A percentile compares a stretch with the other conserved stretches of the same genome.
Conservation (phyloP, 2,888 invertebrate genomes). For the Dromius quadrimaculatus region DNA sequence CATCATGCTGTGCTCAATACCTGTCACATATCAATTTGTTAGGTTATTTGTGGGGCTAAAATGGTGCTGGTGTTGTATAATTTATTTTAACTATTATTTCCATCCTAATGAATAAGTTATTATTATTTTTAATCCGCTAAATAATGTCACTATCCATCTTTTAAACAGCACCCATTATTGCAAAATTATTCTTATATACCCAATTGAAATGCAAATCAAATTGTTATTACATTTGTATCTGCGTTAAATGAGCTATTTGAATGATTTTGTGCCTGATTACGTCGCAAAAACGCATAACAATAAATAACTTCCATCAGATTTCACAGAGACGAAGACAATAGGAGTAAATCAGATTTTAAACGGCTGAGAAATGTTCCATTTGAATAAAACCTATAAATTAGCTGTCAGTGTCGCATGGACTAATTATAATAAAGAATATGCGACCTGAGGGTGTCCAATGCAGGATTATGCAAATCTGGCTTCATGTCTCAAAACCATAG, state of each 20-base stretch:
- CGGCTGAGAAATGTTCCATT: constrained; percentile 6
- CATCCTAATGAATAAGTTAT: background rate
- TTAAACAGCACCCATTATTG: background rate
- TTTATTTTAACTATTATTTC: too few species aligned
- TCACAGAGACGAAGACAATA: background rate
- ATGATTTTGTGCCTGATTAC: background rate
- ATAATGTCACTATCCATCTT: constrained; percentile 3
- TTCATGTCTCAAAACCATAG: constrained; percentile 12
- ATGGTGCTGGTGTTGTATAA: too few species aligned
- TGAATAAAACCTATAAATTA: constrained; percentile 33
- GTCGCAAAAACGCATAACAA: constrained; percentile 5
- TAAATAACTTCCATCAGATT: background rate
- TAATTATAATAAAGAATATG: constrained; percentile 46
- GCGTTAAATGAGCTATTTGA: constrained; percentile 12
- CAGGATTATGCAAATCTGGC: constrained; percentile 38
- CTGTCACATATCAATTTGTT: too few species aligned
- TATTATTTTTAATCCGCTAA: background rate
- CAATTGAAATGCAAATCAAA: constrained; percentile 24
- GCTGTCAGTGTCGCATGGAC: constrained; percentile 17
- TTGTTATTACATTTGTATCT: constrained; percentile 11
- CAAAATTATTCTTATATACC: constrained; percentile 7
- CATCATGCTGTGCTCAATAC: too few species aligned
- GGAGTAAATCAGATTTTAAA: constrained; percentile 16
- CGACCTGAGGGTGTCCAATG: constrained; percentile 18
- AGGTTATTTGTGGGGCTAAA: too few species aligned